Percentiles rank a stretch among this genome's conserved stretches.
Conservation (phyloP, 2,797 vertebrate species). For the Muraenolepis orangiensis region DNA sequence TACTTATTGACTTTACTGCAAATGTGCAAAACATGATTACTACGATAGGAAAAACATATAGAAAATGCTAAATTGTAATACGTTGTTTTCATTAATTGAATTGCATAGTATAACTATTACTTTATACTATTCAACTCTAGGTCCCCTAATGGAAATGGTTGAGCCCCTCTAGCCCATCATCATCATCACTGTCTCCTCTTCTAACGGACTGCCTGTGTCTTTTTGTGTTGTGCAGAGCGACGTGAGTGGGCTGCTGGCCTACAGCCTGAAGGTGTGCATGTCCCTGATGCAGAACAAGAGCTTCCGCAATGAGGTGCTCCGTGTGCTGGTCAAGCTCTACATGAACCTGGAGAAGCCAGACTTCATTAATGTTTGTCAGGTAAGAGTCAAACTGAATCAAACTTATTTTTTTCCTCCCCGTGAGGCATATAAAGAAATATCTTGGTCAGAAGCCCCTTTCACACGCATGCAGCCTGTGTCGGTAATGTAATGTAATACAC, state of each 20-base stretch:
- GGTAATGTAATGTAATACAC: not conserved
- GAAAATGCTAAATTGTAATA: not conserved
- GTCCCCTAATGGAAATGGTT: not conserved
- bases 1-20: not conserved
- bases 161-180: not conserved
- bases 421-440: not conserved
- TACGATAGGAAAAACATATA: not conserved
- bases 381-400: slow-evolving; percentile 45
- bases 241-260: slow-evolving; percentile 92
- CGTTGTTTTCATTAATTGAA: not conserved
- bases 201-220: not conserved
- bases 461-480: not conserved
- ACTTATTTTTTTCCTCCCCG: not conserved
- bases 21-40: not conserved
- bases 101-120: not conserved
- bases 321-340: slow-evolving; percentile 97
- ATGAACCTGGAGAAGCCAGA: slow-evolving; percentile 99
- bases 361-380: slow-evolving; percentile 99
- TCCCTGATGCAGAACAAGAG: slow-evolving; percentile 99
- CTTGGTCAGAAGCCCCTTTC: not conserved
- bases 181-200: not conserved
- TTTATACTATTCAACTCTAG: not conserved
- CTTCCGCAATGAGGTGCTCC: slow-evolving; percentile 92
- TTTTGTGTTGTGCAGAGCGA: slow-evolving; percentile 78
- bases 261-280: slow-evolving; percentile 99